Evolutionary conservation across 1,140 invertebrate genomes (phyloP), one percentile per base, ranked within the genome.

Genomic region (Rhagoletis pomonella): DNA sequence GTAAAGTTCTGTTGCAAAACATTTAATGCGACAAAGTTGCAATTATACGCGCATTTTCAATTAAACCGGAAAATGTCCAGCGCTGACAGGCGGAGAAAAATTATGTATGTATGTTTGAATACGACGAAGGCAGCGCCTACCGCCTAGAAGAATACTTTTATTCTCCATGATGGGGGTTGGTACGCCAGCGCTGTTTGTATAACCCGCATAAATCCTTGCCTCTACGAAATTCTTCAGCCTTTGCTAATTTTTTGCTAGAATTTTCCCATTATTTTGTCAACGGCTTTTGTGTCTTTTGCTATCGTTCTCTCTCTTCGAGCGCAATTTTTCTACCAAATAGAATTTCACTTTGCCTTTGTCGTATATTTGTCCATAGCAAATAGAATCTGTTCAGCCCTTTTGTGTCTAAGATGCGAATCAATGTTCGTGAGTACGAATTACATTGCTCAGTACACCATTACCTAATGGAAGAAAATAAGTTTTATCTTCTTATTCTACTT

Each of bases 11-110:
- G 73, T 81, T 81, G 73, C 73, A 81, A 50, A 81, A 58, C 73
- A 81, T 81, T 81, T 81, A 81, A 81, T 81, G 73, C 47, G 73
- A 81, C 73, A 81, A 81, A 81, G 73, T 81, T 81, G 73, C 73
- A 81, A 55, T 81, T 81, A 81, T 42, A 81, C 73, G 73, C 44
- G 73, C 73, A 81, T 81, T 81, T 81, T 81, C 73, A 81, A 81
- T 81, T 81, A 81, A 81, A 81, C 39, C 73, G n/a, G 47, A 50
- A 81, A 81, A 55, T 55, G 47, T 50, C 73, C 44, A 81, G n/a
- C 3, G 47, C 12, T 62, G 12, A n/a, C 60, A 14, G 17, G 12
- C 12, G 12, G 39, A 12, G 2, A 44, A 69, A 14, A 44, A 67
- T n/a, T 39, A 29, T 7, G 64, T 39, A 3, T 12, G 64, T 17